These are phyloP conservation scores for Zaprionus gabonicus DNA, from an alignment of 1,140 invertebrate genomes.

Conservation along the genomic window DNA sequence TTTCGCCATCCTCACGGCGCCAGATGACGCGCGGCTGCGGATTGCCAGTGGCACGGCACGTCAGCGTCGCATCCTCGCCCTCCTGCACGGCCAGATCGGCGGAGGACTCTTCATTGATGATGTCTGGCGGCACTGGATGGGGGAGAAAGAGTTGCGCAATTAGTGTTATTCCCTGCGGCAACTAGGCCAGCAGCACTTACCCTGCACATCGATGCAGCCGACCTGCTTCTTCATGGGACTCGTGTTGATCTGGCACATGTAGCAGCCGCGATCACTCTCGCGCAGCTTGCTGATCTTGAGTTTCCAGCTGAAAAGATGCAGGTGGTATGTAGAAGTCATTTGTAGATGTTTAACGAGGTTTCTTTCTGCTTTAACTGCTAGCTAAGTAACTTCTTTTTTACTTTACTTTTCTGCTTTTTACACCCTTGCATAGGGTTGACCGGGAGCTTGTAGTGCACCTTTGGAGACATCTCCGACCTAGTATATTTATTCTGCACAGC, in stretches of 20 bases:
- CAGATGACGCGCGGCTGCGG: slow-evolving; percentile 89
- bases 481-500: too few species aligned
- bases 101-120: slow-evolving; percentile 91
- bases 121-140: slow-evolving; percentile 90
- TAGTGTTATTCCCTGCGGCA: not conserved
- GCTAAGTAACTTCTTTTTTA: too few species aligned
- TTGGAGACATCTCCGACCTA: too few species aligned
- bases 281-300: slow-evolving; percentile 90
- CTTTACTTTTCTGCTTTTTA: too few species aligned
- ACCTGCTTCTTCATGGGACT: slow-evolving; percentile 94
- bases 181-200: slow-evolving; percentile 85
- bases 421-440: too few species aligned
- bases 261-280: slow-evolving; percentile 90
- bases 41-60: slow-evolving; percentile 91
- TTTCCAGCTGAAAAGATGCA: slow-evolving; percentile 86
- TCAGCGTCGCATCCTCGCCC: slow-evolving; percentile 92
- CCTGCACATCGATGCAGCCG: slow-evolving; percentile 94
- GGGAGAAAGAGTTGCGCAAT: not conserved
- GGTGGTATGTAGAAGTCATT: not conserved
- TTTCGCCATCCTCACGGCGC: slow-evolving; percentile 89
- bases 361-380: too few species aligned
- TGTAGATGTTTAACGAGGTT: too few species aligned
- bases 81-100: slow-evolving; percentile 91
- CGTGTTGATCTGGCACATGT: slow-evolving; percentile 96
- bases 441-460: too few species aligned